phyloP scores from a whole-genome alignment of 2,113 vertebrate genomes.

The Apus apus region DNA sequence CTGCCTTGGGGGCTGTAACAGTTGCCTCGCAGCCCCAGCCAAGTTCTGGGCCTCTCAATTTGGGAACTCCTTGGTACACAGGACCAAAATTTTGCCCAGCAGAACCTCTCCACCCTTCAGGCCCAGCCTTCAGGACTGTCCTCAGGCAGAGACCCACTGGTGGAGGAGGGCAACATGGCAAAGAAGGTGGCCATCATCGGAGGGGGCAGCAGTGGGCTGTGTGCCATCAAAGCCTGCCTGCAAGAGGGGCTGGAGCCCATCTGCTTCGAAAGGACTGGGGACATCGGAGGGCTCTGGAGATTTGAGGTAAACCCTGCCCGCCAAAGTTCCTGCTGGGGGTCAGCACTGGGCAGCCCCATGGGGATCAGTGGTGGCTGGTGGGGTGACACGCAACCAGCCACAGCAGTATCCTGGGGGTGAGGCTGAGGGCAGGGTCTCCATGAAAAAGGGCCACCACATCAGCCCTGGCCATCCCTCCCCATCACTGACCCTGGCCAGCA shows the following conservation, averaged over 20 bases:
- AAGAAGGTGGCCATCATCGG: conserved; percentile 82
- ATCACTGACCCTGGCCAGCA: accelerated
- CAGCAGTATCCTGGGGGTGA: accelerated
- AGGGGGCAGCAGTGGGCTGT: conserved; percentile 80
- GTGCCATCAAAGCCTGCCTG: conserved; percentile 80
- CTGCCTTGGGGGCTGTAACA: accelerated
- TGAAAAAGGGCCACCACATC: not conserved
- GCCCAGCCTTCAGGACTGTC: accelerated
- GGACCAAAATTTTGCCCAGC: not conserved
- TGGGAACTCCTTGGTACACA: not conserved
- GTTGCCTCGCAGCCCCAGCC: not conserved
- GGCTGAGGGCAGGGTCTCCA: not conserved
- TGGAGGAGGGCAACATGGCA: conserved; percentile 3
- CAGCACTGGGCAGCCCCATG: not conserved
- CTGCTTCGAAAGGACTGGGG: conserved; percentile 80
- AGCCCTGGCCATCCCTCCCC: not conserved
- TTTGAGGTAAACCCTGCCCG: conserved; percentile 71
- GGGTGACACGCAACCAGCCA: accelerated
- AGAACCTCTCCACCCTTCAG: accelerated
- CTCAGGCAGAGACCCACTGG: not conserved
- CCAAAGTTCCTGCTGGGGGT: not conserved
- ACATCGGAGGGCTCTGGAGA: conserved; percentile 82
- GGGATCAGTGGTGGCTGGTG: not conserved
- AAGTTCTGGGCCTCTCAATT: not conserved
- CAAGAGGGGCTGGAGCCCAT: conserved; percentile 79